Percentiles rank a stretch among this genome's conserved stretches.
Conservation (phyloP, 2,113 vertebrate genomes). For the Chloroceryle aenea region DNA sequence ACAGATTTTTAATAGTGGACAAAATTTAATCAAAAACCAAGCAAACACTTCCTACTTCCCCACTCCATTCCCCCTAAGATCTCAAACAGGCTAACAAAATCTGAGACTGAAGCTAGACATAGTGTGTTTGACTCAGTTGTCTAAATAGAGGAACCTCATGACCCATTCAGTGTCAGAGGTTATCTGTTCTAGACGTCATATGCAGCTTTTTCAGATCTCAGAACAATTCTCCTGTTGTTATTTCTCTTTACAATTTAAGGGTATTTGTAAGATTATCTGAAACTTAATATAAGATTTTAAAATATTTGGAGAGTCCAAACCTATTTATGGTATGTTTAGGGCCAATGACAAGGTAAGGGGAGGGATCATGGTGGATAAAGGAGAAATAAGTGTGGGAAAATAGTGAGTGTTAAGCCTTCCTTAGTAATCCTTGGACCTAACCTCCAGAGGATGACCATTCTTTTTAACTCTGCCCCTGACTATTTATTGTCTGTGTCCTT, state of each 20-base stretch:
- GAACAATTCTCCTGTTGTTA: not conserved
- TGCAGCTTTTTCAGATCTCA: not conserved
- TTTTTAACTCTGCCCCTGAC: not conserved
- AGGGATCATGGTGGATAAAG: not conserved
- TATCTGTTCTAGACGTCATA: rapidly evolving
- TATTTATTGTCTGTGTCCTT: not conserved
- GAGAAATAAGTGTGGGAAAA: not conserved
- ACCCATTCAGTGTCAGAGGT: not conserved
- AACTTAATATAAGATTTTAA: not conserved
- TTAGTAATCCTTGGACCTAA: not conserved
- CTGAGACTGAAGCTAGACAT: not conserved
- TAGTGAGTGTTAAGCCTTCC: not conserved
- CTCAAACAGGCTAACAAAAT: not conserved
- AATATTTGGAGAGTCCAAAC: not conserved
- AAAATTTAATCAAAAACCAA: not conserved
- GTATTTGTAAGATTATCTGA: not conserved
- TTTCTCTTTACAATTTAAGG: not conserved
- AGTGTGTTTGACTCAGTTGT: not conserved
- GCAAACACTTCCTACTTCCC: not conserved
- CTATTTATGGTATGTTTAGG: not conserved
- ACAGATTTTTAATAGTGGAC: not conserved
- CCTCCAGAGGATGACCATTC: rapidly evolving
- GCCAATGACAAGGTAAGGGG: not conserved
- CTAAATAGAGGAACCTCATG: not conserved
- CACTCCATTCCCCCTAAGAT: not conserved